These are phyloP conservation scores for Aptenodytes forsteri DNA, from an alignment of 2,113 vertebrate genomes.

Conservation along the genomic window DNA sequence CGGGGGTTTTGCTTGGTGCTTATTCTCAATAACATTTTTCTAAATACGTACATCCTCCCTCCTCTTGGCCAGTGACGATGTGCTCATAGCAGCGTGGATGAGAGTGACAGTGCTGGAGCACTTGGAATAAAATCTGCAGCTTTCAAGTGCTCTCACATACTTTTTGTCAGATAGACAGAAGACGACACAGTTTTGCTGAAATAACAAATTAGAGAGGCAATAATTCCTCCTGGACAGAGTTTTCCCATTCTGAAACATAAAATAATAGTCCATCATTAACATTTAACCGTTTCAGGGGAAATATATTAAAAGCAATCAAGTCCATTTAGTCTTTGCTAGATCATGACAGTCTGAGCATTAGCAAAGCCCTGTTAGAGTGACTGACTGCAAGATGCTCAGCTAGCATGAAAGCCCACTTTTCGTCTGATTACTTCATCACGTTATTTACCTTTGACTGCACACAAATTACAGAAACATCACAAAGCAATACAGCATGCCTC, in stretches of 20 bases:
- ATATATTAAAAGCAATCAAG: neutral
- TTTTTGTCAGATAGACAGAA: neutral
- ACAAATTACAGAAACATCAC: slow-evolving; percentile 53
- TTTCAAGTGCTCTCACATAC: neutral
- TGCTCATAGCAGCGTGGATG: neutral
- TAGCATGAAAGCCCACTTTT: slow-evolving; percentile 25
- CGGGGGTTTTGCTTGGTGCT: neutral
- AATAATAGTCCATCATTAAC: neutral
- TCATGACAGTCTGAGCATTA: neutral
- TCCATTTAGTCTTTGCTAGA: neutral
- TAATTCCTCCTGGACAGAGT: neutral
- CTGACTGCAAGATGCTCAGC: slow-evolving; percentile 4
- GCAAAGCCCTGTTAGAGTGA: neutral
- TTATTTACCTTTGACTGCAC: slow-evolving; percentile 47
- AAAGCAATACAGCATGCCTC: slow-evolving; percentile 10
- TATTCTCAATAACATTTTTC: neutral
- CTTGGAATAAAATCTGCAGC: neutral
- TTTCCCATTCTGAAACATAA: neutral
- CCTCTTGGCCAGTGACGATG: neutral
- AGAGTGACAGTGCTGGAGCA: neutral
- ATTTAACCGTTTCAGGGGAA: slow-evolving; percentile 3
- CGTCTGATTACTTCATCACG: slow-evolving; percentile 26
- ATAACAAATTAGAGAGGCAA: neutral
- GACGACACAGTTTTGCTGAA: neutral
- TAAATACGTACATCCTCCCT: neutral